Base-by-base conservation (phyloP, 2,113 vertebrate genomes). In the Nyctibius bracteatus region DNA sequence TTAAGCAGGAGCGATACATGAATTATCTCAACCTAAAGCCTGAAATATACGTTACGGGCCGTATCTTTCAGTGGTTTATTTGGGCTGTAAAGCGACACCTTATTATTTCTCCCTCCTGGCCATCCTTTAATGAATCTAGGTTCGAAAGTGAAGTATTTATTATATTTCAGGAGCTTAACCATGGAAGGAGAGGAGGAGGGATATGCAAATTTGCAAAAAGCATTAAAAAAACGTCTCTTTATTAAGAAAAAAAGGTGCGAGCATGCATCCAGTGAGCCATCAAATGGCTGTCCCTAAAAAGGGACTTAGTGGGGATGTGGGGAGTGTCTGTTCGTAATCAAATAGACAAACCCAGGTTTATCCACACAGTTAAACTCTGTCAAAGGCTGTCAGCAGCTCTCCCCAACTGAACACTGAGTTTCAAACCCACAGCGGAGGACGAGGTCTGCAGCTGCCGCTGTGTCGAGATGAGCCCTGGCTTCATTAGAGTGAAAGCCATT, bases 81-180 rank as follows among this genome's bases (percentile, higher is more conserved):
- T 98, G 97, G 97, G 97, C 97, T 97, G 94, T 98, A 98, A 98
- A 98, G 95, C 11, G 93, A 94, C 93, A 97, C 96, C 98, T 97
- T 97, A 97, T 98, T 98, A 98, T 98, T 98, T 97, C 94, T 96
- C 88, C 97, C 98, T 98, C 96, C 97, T 95, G 96, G 97, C 97
- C 97, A 97, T 94, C 94, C 92, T 98, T 98, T 98, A 98, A 98
- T 97, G 98, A 98, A 96, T 97, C 96, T 55, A 86, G 97, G 97
- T 97, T 98, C 98, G 97, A 96, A 98, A 98, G 97, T 96, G 98
- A 98, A 98, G 97, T 98, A 98, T 98, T 98, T 98, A 98, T 98
- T 97, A 86, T 94, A 96, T 95, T 97, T 95, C 46, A 9, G 87
- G 87, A 95, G 86, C 58, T 82, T 91, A 86, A 70, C 61, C 90